Evolutionary conservation across 2,888 invertebrate species (phyloP), one percentile per base, ranked within the genome.

Genomic region (Leucoma salicis): DNA sequence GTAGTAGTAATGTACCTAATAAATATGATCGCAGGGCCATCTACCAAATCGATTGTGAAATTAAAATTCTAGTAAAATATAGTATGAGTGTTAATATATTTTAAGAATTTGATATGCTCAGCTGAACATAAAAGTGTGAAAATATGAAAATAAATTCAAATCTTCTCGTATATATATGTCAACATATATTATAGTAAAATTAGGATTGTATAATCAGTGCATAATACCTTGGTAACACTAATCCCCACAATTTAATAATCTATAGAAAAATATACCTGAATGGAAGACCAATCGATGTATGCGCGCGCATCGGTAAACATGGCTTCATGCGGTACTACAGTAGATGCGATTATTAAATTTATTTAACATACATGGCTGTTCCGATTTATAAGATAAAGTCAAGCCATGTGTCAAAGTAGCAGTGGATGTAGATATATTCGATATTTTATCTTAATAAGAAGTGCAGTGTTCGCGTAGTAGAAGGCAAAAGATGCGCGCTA

Each of bases 251-350:
- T 79, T 78, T 70, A 81, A 81, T 82, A 75, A 77, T 55, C 64
- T 74, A 66, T 70, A 70, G 70, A 62, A 63, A 63, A 65, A 75
- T 74, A 70, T 50, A 71, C 63, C 64, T 70, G 69, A 70, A 75
- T 74, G 71, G 60, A 64, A 56, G 46, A 46, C 57, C 57, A 79
- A 85, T 85, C 84, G 72, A 83, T 82, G 74, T 43, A 37, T 87
- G 87, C 87, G 87, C 87, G 87, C 87, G 87, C 87, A 86, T 42
- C 44, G 29, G 44, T 49, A 42, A 57, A 67, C 60, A 80, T 70
- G 79, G 78, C 82, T 82, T 82, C 77, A 63, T 65, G 49, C 46
- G 46, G 39, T 45, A 54, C 38, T 31, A 35, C 15, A 21, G n/a
- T 53, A 35, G 28, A 46, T 15, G 34, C 35, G 40, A 44, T 14